Evolutionary conservation across 2,113 vertebrate genomes (phyloP), one percentile per base, ranked within the genome.

Genomic region (Gymnocephalus cernua): DNA sequence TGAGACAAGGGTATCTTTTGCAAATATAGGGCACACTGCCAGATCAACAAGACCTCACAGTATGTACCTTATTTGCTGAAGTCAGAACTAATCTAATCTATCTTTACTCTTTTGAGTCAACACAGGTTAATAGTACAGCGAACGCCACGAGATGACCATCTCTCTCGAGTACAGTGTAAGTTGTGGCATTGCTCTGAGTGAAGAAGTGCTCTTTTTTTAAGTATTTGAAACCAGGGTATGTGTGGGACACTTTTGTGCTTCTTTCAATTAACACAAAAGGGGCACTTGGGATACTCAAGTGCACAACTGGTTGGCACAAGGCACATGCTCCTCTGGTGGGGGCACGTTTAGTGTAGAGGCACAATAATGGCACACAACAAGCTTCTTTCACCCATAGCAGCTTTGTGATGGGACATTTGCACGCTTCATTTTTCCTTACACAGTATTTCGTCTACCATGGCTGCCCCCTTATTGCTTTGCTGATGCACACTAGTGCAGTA

Each of bases 101-200:
- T 2, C 29, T 72, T 53, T 53, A 63, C 75, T 74, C 35, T 61
- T 41, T 45, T 53, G 27, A 64, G 73, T 62, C 38, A 73, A 77
- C 35, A 72, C 45, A 32, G 48, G 32, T 32, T 18, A 57, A 57
- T 13, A 58, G 16, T 21, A 64, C 76, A 70, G 21, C 14, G 6
- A 41, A 41, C 9, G 10, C 10, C 10, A 41, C 3, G 38, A 41
- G 38, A 41, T 41, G 38, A 41, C 38, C 38, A 41, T 41, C 38
- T 41, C 38, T 41, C 38, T 41, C 38, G 29, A 80, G 15, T 3
- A 0, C 50, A 23, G 25, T 21, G 11, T 32, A 27, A 11, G 8
- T 10, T 35, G 15, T n/a, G 27, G 21, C 15, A 57, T 65, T 47
- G 38, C 48, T 61, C 15, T 32, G 19, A 62, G 47, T 18, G 8